Percentiles rank a stretch among this genome's conserved stretches.
Evolutionary conservation across 2,888 invertebrate genomes (phyloP).

Genomic region (Aphrophora alni): DNA sequence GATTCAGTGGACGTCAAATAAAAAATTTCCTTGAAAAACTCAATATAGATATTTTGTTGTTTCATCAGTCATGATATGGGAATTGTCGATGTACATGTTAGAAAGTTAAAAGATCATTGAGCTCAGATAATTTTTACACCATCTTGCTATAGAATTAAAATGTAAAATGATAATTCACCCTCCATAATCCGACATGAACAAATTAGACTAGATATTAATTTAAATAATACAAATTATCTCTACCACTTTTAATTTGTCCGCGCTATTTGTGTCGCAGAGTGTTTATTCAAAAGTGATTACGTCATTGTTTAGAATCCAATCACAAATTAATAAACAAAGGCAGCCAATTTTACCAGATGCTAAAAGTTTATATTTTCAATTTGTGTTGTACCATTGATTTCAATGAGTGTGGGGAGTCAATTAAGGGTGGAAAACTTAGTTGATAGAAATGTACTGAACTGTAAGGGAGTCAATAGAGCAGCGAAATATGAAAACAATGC

Average conservation of each 20-base stretch:
- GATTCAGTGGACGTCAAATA: too few relatives aligned
- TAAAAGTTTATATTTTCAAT: conserved; percentile 9
- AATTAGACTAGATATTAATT: too few relatives aligned
- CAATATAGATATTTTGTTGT: too few relatives aligned
- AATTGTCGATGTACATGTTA: too few relatives aligned
- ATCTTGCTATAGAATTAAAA: too few relatives aligned
- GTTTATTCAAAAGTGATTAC: background rate
- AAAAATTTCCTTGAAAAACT: too few relatives aligned
- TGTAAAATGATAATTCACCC: too few relatives aligned
- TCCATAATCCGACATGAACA: background rate
- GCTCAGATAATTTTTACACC: too few relatives aligned
- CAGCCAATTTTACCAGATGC: background rate
- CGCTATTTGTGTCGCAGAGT: background rate
- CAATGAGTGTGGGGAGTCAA: background rate
- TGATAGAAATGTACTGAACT: background rate
- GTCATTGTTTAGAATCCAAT: background rate
- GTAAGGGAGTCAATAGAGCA: background rate
- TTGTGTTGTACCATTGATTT: background rate
- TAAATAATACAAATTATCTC: too few relatives aligned
- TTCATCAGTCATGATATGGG: too few relatives aligned
- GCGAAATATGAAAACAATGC: conserved; percentile 2
- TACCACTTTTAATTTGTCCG: too few relatives aligned
- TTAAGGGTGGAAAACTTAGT: conserved; percentile 7
- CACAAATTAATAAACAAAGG: background rate
- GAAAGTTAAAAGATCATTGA: too few relatives aligned